These are phyloP conservation scores for Andricus curvator DNA, from an alignment of 2,888 invertebrate species.

Conservation along the genomic window DNA sequence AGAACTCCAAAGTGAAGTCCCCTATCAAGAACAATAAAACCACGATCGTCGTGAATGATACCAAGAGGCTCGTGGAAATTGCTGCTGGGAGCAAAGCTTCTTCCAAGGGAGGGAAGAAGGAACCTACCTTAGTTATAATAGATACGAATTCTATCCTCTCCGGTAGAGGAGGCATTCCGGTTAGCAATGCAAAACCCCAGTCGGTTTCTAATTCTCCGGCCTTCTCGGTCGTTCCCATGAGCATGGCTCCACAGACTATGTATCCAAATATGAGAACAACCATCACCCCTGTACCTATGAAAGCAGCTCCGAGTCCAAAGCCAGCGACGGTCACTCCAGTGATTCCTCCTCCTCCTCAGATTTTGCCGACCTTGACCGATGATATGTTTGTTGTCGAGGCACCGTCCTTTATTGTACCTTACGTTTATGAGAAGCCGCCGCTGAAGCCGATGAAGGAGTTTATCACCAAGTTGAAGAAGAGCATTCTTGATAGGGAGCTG, in stretches of 20 bases:
- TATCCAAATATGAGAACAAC: conserved; percentile 83
- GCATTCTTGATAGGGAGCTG: conserved; percentile 82
- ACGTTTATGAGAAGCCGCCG: conserved; percentile 95
- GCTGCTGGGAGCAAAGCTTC: conserved; percentile 81
- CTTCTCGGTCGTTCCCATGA: conserved; percentile 79
- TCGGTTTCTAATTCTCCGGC: conserved; percentile 70
- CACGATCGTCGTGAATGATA: conserved; percentile 85
- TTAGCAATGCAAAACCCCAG: conserved; percentile 64
- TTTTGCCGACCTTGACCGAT: conserved; percentile 91
- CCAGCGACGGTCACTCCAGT: conserved; percentile 64
- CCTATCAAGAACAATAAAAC: conserved; percentile 74
- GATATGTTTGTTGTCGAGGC: conserved; percentile 96
- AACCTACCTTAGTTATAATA: conserved; percentile 88
- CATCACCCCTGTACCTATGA: conserved; percentile 80
- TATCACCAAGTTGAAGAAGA: conserved; percentile 83
- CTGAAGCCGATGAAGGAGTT: conserved; percentile 87
- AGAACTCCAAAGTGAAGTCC: conserved; percentile 72
- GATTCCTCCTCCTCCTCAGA: conserved; percentile 75
- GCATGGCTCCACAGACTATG: conserved; percentile 82
- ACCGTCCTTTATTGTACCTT: conserved; percentile 95
- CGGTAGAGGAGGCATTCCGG: conserved; percentile 82
- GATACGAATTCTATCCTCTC: conserved; percentile 87
- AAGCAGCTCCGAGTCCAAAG: conserved; percentile 68
- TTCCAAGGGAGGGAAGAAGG: conserved; percentile 82
- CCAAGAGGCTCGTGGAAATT: conserved; percentile 85